These are phyloP conservation scores for Mus minutoides DNA, from an alignment of 2,797 vertebrate species.

Conservation along the genomic window DNA sequence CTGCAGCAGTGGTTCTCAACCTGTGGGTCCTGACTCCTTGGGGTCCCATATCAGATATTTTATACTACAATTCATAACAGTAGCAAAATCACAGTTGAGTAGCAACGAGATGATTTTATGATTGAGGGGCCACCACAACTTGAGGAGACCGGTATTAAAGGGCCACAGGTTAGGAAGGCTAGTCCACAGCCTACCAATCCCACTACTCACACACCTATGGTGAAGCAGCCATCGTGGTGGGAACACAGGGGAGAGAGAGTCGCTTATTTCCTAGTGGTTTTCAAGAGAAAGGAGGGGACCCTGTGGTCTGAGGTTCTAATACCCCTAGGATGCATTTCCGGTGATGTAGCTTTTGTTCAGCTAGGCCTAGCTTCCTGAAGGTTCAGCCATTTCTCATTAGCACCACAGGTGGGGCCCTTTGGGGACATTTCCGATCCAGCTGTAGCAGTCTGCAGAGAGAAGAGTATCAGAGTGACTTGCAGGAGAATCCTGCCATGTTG, in stretches of 20 bases:
- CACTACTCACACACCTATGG: neutral
- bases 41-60: neutral
- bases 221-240: neutral
- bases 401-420: too few relatives aligned
- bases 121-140: neutral
- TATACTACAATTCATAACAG: neutral
- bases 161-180: neutral
- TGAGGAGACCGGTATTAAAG: neutral
- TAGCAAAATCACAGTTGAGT: neutral
- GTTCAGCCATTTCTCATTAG: neutral
- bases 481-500: neutral
- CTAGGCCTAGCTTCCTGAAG: neutral
- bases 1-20: neutral
- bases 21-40: neutral
- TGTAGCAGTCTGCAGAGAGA: neutral
- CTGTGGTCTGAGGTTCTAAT: neutral
- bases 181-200: too few relatives aligned
- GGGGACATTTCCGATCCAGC: neutral
- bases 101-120: neutral
- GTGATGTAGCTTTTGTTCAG: neutral
- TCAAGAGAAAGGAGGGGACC: neutral
- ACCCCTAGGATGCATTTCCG: too few relatives aligned
- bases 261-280: too few relatives aligned
- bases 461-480: rapidly evolving
- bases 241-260: too few relatives aligned